phyloP scores from a whole-genome alignment of 2,888 invertebrate species.

The Polyploca ridens region DNA sequence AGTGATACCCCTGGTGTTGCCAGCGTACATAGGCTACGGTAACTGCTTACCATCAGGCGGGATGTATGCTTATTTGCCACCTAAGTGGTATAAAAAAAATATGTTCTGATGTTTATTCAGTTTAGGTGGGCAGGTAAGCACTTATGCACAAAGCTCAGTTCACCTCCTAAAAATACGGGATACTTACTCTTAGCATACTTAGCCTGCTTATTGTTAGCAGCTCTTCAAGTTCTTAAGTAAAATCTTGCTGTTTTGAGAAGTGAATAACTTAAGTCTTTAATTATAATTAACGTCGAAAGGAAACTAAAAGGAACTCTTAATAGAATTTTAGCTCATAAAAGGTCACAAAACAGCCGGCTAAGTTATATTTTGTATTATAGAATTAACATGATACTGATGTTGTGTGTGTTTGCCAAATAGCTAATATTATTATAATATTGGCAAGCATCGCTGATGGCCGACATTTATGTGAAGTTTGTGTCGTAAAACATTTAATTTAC shows the following conservation, averaged over 20 bases:
- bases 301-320: neutral
- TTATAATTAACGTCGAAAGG: neutral
- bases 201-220: neutral
- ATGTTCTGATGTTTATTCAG: no score
- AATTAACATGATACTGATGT: neutral
- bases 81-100: no score
- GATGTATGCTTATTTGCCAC: no score
- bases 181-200: no score
- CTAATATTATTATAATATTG: neutral
- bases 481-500: neutral
- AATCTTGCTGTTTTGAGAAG: neutral
- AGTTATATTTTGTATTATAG: neutral
- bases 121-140: no score
- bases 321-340: neutral
- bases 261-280: neutral
- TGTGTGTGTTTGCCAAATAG: neutral
- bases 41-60: no score
- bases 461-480: neutral
- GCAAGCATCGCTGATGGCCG: neutral
- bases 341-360: neutral
- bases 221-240: neutral
- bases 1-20: no score
- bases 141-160: no score
- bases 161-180: no score
- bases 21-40: no score